A percentile compares a stretch with the other conserved stretches of the same genome.
Evolutionary conservation across 1,140 invertebrate species (phyloP).

Genomic region (Drosophila nikananu): DNA sequence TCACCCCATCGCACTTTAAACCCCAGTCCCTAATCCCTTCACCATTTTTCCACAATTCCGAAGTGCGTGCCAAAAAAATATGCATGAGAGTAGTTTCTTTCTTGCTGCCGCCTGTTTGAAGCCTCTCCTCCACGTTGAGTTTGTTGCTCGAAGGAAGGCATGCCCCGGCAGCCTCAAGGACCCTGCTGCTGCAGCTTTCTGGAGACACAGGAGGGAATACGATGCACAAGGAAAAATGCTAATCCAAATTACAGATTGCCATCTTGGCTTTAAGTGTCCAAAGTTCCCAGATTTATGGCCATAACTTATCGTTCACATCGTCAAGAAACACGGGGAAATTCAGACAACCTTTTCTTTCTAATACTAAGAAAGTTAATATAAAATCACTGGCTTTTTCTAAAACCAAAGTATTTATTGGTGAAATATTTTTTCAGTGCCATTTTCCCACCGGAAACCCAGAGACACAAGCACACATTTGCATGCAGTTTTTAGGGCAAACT

Average conservation of each 20-base stretch:
- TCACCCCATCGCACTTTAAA: slow-evolving; percentile 1
- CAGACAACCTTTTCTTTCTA: too few species aligned
- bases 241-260: not conserved
- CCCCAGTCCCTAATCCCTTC: not conserved
- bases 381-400: not conserved
- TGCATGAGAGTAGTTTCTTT: slow-evolving; percentile 51
- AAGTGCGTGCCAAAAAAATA: slow-evolving; percentile 71
- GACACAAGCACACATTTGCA: slow-evolving; percentile 47
- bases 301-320: not conserved
- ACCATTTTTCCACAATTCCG: not conserved
- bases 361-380: not conserved
- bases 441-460: not conserved
- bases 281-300: too few species aligned
- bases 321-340: not conserved
- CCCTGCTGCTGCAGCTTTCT: not conserved
- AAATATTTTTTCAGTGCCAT: not conserved
- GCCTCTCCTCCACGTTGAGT: slow-evolving; percentile 48
- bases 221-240: slow-evolving; percentile 24
- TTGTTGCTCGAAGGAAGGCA: slow-evolving; percentile 45
- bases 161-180: slow-evolving; percentile 33
- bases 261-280: not conserved
- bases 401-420: not conserved
- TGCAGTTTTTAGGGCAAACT: slow-evolving; percentile 33
- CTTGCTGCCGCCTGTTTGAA: slow-evolving; percentile 29
- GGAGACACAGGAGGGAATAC: not conserved